phyloP scores from a whole-genome alignment of 2,888 invertebrate species.

The Thecophora atra region DNA sequence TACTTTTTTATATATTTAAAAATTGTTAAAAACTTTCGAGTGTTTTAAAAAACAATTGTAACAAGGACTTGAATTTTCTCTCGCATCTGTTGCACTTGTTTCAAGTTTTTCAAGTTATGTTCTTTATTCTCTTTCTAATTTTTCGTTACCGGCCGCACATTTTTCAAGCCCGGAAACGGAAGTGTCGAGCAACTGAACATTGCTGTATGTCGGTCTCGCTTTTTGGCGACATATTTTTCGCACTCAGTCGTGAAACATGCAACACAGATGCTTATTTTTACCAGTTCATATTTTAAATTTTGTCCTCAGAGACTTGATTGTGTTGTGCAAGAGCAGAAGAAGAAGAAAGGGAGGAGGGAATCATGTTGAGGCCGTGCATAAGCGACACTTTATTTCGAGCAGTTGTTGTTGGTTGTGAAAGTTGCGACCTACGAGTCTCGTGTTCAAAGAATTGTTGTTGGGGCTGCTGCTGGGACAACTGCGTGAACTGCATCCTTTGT shows the following conservation, averaged over 20 bases:
- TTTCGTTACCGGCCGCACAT: slow-evolving; percentile 21
- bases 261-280: slow-evolving; percentile 50
- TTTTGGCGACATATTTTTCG: slow-evolving; percentile 22
- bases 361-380: background rate
- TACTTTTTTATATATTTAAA: background rate
- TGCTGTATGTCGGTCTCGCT: slow-evolving; percentile 23
- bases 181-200: slow-evolving; percentile 33
- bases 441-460: slow-evolving; percentile 9
- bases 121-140: slow-evolving; percentile 6
- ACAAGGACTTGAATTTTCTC: background rate
- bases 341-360: background rate
- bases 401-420: slow-evolving; percentile 8
- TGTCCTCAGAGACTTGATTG: background rate
- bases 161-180: slow-evolving; percentile 34
- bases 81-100: slow-evolving; percentile 33
- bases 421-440: slow-evolving; percentile 20
- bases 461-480: slow-evolving; percentile 5
- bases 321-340: background rate
- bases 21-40: slow-evolving; percentile 12
- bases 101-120: slow-evolving; percentile 7
- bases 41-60: slow-evolving; percentile 1
- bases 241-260: slow-evolving; percentile 46
- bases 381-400: slow-evolving; percentile 1
- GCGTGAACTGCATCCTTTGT: slow-evolving; percentile 31
- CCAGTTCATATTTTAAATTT: slow-evolving; percentile 34